Conservation (phyloP, 2,888 invertebrate species). For the Syritta pipiens region DNA sequence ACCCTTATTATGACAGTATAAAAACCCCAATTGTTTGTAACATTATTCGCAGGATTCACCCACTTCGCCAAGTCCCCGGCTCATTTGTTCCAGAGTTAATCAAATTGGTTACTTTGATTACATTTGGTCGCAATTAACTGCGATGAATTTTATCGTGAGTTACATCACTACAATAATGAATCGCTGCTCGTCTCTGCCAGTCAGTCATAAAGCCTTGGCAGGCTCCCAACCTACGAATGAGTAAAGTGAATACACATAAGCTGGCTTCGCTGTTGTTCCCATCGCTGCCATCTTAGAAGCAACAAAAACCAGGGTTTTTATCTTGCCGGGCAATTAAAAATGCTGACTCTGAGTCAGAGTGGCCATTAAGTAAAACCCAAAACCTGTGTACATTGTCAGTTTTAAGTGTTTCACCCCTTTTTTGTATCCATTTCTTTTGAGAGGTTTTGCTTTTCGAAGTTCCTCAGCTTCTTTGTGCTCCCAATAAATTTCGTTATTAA, state of each 20-base stretch:
- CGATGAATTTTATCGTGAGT: constrained; percentile 51
- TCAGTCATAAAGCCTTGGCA: constrained; percentile 37
- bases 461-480: constrained; percentile 23
- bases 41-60: neutral
- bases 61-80: neutral
- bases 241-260: constrained; percentile 38
- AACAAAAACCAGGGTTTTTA: constrained; percentile 56
- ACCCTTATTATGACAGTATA: no score
- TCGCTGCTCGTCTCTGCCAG: no score
- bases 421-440: neutral
- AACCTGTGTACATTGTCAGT: constrained; percentile 69
- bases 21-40: no score
- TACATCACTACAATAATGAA: constrained; percentile 34
- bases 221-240: neutral
- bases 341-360: constrained; percentile 68
- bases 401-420: constrained; percentile 66
- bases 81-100: constrained; percentile 43
- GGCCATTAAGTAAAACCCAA: constrained; percentile 67
- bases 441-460: neutral
- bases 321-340: constrained; percentile 63
- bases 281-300: constrained; percentile 42
- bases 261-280: constrained; percentile 9
- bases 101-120: constrained; percentile 58
- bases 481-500: constrained; percentile 65
- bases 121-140: constrained; percentile 62